Evolutionary conservation across 1,140 invertebrate genomes (phyloP).

Genomic region (Brachionus koreanus): DNA sequence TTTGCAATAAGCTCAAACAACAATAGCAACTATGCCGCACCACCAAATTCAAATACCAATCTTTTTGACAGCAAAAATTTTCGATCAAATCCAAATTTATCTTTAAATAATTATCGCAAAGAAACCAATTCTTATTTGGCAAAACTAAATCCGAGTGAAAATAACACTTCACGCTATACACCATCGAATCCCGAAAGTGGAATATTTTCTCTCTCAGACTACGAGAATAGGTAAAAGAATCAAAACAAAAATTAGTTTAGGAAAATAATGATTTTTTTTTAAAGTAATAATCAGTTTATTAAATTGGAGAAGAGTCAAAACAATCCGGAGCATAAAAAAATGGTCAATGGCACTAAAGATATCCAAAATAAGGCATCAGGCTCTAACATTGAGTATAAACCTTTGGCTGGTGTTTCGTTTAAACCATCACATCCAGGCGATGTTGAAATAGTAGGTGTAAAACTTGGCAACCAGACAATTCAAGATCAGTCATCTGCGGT

Average conservation of each 20-base stretch:
- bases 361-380: not conserved
- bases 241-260: not conserved
- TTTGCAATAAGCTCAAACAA: conserved; percentile 5
- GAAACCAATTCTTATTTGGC: conserved; percentile 10
- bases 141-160: conserved; percentile 21
- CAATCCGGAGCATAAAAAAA: not conserved
- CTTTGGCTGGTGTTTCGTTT: conserved; percentile 4
- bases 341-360: not conserved
- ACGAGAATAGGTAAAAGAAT: not conserved
- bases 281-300: conserved; percentile 26
- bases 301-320: not conserved
- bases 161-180: conserved; percentile 22
- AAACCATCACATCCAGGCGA: conserved; percentile 16
- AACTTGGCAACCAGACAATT: conserved; percentile 4
- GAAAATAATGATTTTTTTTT: not conserved
- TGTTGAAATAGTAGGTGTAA: conserved; percentile 23
- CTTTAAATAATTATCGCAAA: not conserved
- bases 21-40: not conserved
- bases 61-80: conserved; percentile 18
- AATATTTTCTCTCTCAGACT: conserved; percentile 41
- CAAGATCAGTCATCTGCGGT: not conserved
- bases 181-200: conserved; percentile 42
- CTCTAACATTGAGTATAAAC: not conserved
- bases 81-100: not conserved
- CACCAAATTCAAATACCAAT: not conserved